These are phyloP conservation scores for Pangasius mekongensis DNA, from an alignment of 2,797 vertebrate genomes.

Conservation along the genomic window DNA sequence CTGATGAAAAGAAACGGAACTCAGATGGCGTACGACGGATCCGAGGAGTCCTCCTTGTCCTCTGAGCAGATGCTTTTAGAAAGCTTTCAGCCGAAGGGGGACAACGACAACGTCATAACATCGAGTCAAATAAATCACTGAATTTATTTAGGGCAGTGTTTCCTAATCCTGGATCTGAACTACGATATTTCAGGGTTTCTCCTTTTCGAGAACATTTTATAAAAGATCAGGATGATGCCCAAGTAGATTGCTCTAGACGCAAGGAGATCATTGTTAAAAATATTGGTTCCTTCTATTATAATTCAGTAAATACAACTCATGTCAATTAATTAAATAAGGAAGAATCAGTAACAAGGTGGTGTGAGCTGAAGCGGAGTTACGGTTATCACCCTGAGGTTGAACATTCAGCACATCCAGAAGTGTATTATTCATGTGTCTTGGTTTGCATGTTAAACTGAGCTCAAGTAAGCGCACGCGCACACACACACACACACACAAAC, in stretches of 20 bases:
- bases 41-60: constrained; percentile 3
- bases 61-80: constrained; percentile 22
- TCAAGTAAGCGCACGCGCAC: neutral
- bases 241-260: neutral
- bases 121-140: constrained; percentile 8
- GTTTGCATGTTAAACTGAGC: neutral
- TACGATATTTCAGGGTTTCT: neutral
- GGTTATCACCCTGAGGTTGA: neutral
- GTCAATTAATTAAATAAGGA: neutral
- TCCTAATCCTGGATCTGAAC: neutral
- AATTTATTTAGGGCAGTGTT: constrained; percentile 9
- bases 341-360: no score
- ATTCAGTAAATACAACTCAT: neutral
- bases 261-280: neutral
- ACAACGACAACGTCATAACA: neutral
- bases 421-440: neutral
- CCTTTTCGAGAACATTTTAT: neutral
- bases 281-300: neutral
- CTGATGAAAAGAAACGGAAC: neutral
- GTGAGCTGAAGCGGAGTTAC: neutral
- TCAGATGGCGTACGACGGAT: neutral
- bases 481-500: neutral
- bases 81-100: constrained; percentile 14
- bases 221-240: neutral
- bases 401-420: no score